Conservation (phyloP, 2,888 invertebrate species). For the Odontocerum albicorne region DNA sequence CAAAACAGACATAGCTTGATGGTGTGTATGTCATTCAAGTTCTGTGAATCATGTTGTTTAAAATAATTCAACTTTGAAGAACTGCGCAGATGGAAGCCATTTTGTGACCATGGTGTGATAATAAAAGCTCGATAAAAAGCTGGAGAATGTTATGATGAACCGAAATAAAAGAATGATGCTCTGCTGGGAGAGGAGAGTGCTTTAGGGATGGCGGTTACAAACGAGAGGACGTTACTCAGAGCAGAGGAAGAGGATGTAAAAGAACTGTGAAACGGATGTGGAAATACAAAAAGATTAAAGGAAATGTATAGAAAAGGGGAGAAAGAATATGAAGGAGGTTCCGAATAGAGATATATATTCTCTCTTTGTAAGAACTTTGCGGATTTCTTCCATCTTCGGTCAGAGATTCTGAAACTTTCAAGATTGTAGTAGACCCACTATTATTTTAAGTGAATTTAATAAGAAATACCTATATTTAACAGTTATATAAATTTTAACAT, state of each 20-base stretch:
- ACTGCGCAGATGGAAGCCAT: too few relatives aligned
- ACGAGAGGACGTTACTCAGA: slow-evolving; percentile 30
- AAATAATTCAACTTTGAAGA: too few relatives aligned
- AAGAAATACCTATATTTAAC: too few relatives aligned
- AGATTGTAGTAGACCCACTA: too few relatives aligned
- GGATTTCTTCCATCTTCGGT: slow-evolving; percentile 29
- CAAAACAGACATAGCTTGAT: too few relatives aligned
- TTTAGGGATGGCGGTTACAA: slow-evolving; percentile 36
- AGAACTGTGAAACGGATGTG: background rate
- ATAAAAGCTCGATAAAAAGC: slow-evolving; percentile 36
- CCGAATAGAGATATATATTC: background rate
- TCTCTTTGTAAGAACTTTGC: background rate
- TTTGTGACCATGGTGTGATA: slow-evolving; percentile 22
- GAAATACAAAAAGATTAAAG: background rate
- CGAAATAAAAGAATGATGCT: slow-evolving; percentile 34
- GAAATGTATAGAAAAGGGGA: background rate
- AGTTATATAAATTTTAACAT: too few relatives aligned
- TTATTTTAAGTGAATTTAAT: too few relatives aligned
- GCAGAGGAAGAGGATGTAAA: slow-evolving; percentile 2
- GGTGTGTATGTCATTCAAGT: too few relatives aligned
- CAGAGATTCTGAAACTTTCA: too few relatives aligned
- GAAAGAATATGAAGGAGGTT: background rate
- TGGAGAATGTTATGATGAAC: slow-evolving; percentile 33
- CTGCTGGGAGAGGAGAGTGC: slow-evolving; percentile 26
- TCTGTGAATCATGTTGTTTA: too few relatives aligned